A percentile compares a stretch with the other conserved stretches of the same genome.
Conservation (phyloP, 2,888 invertebrate genomes). For the Standfussiana lucernea region DNA sequence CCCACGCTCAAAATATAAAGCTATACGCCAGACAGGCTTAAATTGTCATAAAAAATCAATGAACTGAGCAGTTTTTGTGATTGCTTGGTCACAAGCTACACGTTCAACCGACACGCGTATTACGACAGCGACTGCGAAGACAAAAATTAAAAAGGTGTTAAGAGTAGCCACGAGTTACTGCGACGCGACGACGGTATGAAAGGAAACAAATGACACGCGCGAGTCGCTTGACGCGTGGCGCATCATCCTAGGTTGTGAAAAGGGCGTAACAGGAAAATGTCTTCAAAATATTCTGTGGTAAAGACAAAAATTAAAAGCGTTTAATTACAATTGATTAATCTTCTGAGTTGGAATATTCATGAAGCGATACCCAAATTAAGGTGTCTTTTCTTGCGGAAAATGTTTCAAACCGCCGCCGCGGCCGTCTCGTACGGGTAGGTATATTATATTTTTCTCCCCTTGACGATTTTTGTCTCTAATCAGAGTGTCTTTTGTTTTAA, state of each 20-base stretch:
- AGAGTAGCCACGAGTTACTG: background rate
- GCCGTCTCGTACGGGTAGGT: background rate
- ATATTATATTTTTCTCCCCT: background rate
- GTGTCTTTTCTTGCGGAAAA: background rate
- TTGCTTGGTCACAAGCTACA: background rate
- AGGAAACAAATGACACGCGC: background rate
- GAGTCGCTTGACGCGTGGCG: background rate
- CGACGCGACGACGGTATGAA: background rate
- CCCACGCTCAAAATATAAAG: slow-evolving; percentile 23
- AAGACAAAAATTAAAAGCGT: slow-evolving; percentile 40
- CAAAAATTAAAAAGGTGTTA: background rate
- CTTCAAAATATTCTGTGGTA: slow-evolving; percentile 2
- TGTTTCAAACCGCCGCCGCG: background rate
- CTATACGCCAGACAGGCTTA: slow-evolving; percentile 1
- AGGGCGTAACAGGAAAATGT: background rate
- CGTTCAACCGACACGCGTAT: background rate
- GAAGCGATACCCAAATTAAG: slow-evolving; percentile 26
- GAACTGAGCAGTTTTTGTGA: slow-evolving; percentile 8
- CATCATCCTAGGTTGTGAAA: background rate
- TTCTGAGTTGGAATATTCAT: slow-evolving; percentile 36
- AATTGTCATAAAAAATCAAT: slow-evolving; percentile 31
- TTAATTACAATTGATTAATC: slow-evolving; percentile 59
- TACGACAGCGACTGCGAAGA: background rate
- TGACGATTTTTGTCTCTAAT: background rate
- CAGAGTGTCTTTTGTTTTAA: slow-evolving; percentile 9